Percentiles rank a stretch among this genome's conserved stretches.
Conservation (phyloP, 2,113 vertebrate genomes). For the Varanus komodoensis region DNA sequence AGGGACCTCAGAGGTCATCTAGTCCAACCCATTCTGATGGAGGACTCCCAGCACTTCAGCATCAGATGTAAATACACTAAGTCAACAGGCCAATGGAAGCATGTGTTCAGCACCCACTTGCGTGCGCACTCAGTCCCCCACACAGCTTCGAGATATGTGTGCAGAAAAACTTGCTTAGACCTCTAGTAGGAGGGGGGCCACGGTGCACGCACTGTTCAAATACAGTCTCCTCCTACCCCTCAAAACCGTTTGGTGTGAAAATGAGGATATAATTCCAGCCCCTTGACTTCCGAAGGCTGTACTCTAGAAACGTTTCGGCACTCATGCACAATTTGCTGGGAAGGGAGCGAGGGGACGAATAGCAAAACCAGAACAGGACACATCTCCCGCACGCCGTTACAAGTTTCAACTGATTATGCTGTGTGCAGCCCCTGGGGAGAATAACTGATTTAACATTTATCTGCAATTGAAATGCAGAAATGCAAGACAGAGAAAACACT, state of each 20-base stretch:
- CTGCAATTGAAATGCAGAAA: constrained; percentile 49
- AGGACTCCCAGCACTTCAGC: not conserved
- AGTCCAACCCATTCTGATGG: not conserved
- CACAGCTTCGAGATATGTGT: not conserved
- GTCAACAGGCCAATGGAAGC: too few relatives aligned
- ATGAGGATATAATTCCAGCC: not conserved
- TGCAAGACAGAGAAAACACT: not conserved
- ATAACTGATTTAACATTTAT: constrained; percentile 38
- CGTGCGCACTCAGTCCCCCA: not conserved
- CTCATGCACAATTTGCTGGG: not conserved
- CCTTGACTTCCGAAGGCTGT: not conserved
- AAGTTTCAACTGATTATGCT: constrained; percentile 43
- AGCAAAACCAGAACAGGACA: constrained; percentile 22
- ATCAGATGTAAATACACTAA: not conserved
- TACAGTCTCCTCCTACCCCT: not conserved
- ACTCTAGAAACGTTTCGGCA: not conserved
- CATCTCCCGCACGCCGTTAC: not conserved
- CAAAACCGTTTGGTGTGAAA: not conserved
- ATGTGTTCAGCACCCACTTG: not conserved
- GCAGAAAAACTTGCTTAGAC: not conserved
- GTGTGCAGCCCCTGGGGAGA: constrained; percentile 22
- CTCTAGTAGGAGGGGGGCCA: not conserved
- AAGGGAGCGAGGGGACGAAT: not conserved
- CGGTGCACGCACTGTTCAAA: not conserved
- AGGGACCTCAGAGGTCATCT: not conserved